These are phyloP conservation scores for Threskiornis aethiopicus DNA, from an alignment of 2,797 vertebrate genomes.

Conservation along the genomic window DNA sequence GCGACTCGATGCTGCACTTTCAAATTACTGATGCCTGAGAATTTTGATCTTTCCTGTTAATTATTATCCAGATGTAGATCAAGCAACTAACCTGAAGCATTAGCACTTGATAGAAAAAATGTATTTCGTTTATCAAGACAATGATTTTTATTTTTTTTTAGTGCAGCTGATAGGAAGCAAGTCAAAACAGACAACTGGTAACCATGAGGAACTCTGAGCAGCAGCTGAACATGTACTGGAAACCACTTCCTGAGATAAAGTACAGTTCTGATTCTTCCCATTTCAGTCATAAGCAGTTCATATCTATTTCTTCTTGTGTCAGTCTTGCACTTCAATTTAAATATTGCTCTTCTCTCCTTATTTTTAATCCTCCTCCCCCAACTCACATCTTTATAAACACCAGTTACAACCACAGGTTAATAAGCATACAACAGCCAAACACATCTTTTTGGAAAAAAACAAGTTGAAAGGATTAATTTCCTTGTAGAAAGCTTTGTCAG, in stretches of 20 bases:
- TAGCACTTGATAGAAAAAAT: neutral
- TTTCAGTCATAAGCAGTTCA: neutral
- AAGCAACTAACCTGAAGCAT: neutral
- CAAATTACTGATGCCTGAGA: neutral
- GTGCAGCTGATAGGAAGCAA: neutral
- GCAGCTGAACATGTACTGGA: neutral
- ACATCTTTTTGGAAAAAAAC: neutral
- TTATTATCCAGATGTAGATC: neutral
- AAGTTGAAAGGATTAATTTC: neutral
- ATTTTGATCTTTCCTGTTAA: constrained; percentile 18
- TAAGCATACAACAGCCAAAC: neutral
- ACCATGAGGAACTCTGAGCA: neutral
- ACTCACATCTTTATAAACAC: neutral
- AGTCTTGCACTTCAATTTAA: neutral
- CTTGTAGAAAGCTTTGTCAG: neutral
- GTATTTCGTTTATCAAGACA: neutral
- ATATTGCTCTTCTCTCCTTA: neutral
- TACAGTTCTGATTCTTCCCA: neutral
- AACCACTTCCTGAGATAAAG: constrained; percentile 45
- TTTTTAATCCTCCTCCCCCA: neutral
- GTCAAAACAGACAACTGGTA: neutral
- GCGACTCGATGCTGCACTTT: neutral
- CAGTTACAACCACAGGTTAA: neutral
- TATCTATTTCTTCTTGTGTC: neutral
- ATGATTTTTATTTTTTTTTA: neutral